These are phyloP conservation scores for Cyprinella venusta DNA, from an alignment of 2,797 vertebrate species.

Conservation along the genomic window DNA sequence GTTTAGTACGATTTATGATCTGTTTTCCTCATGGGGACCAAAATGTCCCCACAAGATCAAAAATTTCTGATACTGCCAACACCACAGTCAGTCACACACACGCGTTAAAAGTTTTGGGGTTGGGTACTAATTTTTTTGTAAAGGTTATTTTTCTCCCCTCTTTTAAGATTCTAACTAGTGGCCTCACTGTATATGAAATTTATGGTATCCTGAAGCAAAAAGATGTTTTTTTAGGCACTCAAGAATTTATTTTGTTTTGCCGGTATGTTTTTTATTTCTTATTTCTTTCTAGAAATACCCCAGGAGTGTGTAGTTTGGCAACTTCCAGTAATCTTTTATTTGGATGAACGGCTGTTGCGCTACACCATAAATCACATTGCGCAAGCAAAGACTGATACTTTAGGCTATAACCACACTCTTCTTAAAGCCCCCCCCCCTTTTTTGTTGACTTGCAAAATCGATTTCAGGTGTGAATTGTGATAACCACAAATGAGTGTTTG, in stretches of 20 bases:
- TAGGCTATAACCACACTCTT: slow-evolving; percentile 51
- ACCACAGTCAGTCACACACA: too few species aligned
- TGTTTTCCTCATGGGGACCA: neutral
- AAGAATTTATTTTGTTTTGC: slow-evolving; percentile 38
- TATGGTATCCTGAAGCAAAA: slow-evolving; percentile 4
- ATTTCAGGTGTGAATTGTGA: slow-evolving; percentile 85
- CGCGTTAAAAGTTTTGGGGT: neutral
- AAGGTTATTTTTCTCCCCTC: neutral
- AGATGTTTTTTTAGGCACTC: slow-evolving; percentile 11
- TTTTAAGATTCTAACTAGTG: neutral
- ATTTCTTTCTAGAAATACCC: neutral
- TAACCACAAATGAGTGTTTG: slow-evolving; percentile 83
- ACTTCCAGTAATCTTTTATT: slow-evolving; percentile 52
- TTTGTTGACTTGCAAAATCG: slow-evolving; percentile 75
- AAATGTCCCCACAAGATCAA: too few species aligned
- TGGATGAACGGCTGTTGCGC: slow-evolving; percentile 50
- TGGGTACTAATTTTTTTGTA: neutral
- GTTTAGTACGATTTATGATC: neutral
- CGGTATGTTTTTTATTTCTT: slow-evolving; percentile 29
- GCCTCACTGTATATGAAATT: neutral
- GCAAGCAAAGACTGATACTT: slow-evolving; percentile 45
- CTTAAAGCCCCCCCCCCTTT: slow-evolving; percentile 53
- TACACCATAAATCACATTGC: slow-evolving; percentile 52
- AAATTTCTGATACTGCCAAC: too few species aligned
- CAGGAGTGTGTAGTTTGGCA: slow-evolving; percentile 53